Conservation (phyloP, 2,797 vertebrate species). For the Danio tinwini region DNA sequence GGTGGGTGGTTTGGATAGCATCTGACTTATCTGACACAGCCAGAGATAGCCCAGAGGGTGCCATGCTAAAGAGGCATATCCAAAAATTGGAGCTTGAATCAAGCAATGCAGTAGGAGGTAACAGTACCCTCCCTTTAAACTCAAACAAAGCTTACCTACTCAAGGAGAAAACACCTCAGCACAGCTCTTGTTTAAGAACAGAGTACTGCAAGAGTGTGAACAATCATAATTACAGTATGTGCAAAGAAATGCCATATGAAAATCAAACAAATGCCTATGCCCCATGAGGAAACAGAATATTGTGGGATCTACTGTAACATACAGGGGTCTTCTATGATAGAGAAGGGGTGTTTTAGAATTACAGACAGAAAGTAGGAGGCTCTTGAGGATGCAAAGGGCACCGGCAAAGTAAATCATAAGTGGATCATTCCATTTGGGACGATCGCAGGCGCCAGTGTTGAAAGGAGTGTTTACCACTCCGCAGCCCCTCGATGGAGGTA, state of each 20-base stretch:
- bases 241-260: slow-evolving; percentile 5
- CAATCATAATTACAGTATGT: not conserved
- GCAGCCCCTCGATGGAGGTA: slow-evolving; percentile 66
- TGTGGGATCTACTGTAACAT: not conserved
- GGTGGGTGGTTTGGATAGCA: slow-evolving; percentile 33
- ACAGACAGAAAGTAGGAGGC: slow-evolving; percentile 40
- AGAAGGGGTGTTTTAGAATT: slow-evolving; percentile 14
- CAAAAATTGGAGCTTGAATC: slow-evolving; percentile 27
- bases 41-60: slow-evolving; percentile 50
- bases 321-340: slow-evolving; percentile 13
- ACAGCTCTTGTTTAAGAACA: not conserved
- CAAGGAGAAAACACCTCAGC: not conserved
- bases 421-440: slow-evolving; percentile 71
- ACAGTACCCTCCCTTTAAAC: slow-evolving; percentile 15
- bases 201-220: not conserved
- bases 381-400: slow-evolving; percentile 51
- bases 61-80: slow-evolving; percentile 35
- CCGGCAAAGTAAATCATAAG: slow-evolving; percentile 64
- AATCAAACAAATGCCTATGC: not conserved
- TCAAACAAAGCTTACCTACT: slow-evolving; percentile 28
- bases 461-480: slow-evolving; percentile 74
- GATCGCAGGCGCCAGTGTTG: slow-evolving; percentile 61
- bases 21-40: slow-evolving; percentile 48
- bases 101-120: not conserved
- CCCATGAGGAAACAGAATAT: not conserved